Conservation (phyloP, 2,888 invertebrate genomes). For the Colletes collaris region DNA sequence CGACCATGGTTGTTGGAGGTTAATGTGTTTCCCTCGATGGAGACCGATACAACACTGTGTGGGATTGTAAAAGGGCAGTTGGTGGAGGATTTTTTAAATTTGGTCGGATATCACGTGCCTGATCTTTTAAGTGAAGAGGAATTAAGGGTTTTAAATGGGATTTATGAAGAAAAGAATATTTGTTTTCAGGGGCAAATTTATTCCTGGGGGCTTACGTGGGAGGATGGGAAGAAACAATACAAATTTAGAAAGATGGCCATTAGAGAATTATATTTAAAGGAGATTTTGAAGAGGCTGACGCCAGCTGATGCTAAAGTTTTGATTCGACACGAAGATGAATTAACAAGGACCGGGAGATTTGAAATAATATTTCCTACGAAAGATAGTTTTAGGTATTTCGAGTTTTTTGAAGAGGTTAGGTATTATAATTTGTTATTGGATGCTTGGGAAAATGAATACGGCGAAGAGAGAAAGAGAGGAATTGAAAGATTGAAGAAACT, state of each 20-base stretch:
- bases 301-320: conserved; percentile 95
- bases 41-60: conserved; percentile 92
- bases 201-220: too few relatives aligned
- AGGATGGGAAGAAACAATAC: conserved; percentile 66
- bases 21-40: conserved; percentile 94
- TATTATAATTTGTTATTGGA: conserved; percentile 97
- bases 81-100: conserved; percentile 94
- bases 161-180: conserved; percentile 53
- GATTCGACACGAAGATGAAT: conserved; percentile 93
- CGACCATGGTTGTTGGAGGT: conserved; percentile 99
- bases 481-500: conserved; percentile 76
- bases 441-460: conserved; percentile 94
- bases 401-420: conserved; percentile 92
- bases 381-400: conserved; percentile 90
- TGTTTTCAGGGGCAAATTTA: not conserved
- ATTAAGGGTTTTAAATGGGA: not conserved
- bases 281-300: conserved; percentile 92
- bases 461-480: conserved; percentile 84
- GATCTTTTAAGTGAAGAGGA: conserved; percentile 68
- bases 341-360: conserved; percentile 87
- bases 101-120: conserved; percentile 94
- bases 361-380: conserved; percentile 94
- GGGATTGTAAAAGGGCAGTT: conserved; percentile 96
- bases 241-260: too few relatives aligned
- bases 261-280: conserved; percentile 85